Evolutionary conservation across 2,797 vertebrate genomes (phyloP).

Genomic region (Chelonia mydas): DNA sequence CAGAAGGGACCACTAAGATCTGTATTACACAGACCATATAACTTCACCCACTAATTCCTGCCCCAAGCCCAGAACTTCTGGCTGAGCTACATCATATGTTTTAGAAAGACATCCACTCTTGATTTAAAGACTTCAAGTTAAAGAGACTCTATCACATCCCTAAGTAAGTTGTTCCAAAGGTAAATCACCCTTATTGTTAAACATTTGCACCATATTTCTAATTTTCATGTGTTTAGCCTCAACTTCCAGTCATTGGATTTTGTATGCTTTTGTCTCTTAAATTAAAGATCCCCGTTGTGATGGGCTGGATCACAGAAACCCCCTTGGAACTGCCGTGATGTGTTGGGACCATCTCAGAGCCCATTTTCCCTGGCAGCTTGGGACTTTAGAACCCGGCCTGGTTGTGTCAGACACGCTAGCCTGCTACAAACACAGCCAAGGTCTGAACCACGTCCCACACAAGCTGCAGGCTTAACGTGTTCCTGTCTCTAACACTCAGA

Average conservation of each 20-base stretch:
- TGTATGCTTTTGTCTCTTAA: not conserved
- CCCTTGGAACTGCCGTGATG: too few species aligned
- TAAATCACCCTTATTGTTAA: not conserved
- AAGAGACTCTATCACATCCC: not conserved
- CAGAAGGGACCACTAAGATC: not conserved
- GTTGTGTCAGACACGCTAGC: too few species aligned
- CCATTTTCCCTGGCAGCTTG: too few species aligned
- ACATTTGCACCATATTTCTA: not conserved
- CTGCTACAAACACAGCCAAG: too few species aligned
- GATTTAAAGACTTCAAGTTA: not conserved
- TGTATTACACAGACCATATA: not conserved
- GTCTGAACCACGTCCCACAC: too few species aligned
- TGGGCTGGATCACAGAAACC: too few species aligned
- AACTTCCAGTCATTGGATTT: not conserved
- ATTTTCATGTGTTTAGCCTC: not conserved
- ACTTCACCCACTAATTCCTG: not conserved
- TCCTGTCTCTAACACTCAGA: too few species aligned
- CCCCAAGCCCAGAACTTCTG: not conserved
- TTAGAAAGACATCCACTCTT: not conserved
- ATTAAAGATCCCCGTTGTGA: not conserved
- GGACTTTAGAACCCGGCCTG: too few species aligned
- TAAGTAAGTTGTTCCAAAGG: not conserved
- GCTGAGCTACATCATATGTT: not conserved
- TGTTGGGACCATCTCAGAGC: too few species aligned
- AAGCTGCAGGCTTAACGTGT: too few species aligned